Evolutionary conservation across 2,113 vertebrate species (phyloP).

Genomic region (Protobothrops mucrosquamatus): DNA sequence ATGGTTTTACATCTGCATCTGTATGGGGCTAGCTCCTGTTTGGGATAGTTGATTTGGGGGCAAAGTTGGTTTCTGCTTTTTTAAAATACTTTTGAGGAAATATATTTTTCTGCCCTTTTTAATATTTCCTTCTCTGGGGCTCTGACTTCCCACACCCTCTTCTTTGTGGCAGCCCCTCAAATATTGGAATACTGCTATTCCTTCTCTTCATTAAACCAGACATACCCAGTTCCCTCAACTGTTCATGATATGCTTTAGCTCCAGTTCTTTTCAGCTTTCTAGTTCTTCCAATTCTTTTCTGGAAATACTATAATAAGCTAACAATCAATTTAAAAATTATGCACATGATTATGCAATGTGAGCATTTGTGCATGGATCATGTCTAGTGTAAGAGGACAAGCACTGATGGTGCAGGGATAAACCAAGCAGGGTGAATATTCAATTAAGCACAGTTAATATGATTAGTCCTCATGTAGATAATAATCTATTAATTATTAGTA

Average conservation of each 20-base stretch:
- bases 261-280: neutral
- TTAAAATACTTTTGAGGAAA: no score
- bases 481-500: neutral
- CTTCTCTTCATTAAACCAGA: neutral
- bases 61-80: no score
- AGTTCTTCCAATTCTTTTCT: constrained; percentile 2
- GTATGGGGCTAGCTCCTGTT: no score
- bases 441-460: neutral
- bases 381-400: neutral
- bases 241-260: neutral
- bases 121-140: no score
- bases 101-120: no score
- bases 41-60: no score
- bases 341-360: neutral
- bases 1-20: no score
- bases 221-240: neutral
- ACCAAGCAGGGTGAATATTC: neutral
- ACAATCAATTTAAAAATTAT: neutral
- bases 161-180: neutral
- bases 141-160: no score
- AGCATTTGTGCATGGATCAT: neutral
- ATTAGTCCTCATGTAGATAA: neutral
- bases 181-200: neutral
- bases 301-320: constrained; percentile 47
- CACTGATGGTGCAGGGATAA: neutral